Evolutionary conservation across 1,140 invertebrate species (phyloP), one percentile per base, ranked within the genome.

Genomic region (Drosophila simulans): DNA sequence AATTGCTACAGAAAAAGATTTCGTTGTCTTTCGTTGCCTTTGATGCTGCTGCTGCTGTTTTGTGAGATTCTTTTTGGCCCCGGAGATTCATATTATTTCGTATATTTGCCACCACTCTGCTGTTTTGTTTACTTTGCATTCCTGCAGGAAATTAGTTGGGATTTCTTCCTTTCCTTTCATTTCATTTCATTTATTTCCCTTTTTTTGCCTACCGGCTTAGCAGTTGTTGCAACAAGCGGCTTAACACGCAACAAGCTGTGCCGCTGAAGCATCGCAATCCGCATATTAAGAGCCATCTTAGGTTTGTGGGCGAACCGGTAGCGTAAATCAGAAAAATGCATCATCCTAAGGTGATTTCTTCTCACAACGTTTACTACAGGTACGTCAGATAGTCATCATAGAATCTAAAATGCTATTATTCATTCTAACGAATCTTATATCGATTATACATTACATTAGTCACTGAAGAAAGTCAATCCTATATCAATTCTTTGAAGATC

Each of bases 1-100:
- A 73, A 88, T 77, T 86, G 83, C 83, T 72, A 83, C 83, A 88
- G 83, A 68, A 86, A 72, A 80, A 66, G 71, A 83, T 82, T 75
- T 65, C 58, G 48, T 48, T 60, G 15, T 27, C 12, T n/a, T 12
- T 10, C 31, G 31, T 31, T 31, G 74, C 40, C n/a, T 17, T 17
- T 15, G 39, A 54, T 22, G 43, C 43, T 20, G 20, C 11, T 20
- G 20, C 11, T 46, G 20, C 20, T 5, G 17, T 22, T 22, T 5
- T 79, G 70, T 63, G 70, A 77, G 79, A 82, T 77, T 76, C 37
- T 52, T 54, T 79, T 59, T 22, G 51, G 39, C 8, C 31, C 8
- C 31, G 8, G 7, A 31, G 31, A 31, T 40, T 55, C 48, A 53
- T 53, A 52, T 78, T 51, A 51, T 54, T 74, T 52, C n/a, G 45